A percentile compares a stretch with the other conserved stretches of the same genome.
Evolutionary conservation across 2,797 vertebrate species (phyloP).

Genomic region (Synaphobranchus kaupii): DNA sequence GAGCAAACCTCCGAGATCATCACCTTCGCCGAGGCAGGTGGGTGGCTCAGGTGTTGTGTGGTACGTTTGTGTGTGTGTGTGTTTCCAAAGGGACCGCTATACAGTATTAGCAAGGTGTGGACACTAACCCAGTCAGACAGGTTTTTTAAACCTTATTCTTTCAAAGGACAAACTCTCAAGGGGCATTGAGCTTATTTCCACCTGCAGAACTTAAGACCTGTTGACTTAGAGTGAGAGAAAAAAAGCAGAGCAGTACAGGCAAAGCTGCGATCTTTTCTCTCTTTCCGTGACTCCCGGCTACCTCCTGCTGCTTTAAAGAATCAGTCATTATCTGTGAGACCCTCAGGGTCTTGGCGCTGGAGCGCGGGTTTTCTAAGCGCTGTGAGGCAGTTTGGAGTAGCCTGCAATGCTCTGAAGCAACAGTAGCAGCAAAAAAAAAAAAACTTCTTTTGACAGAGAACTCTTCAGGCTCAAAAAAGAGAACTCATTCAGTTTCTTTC

Average conservation of each 20-base stretch:
- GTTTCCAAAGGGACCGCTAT: not conserved
- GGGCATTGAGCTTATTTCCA: conserved; percentile 52
- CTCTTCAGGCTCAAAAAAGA: conserved; percentile 34
- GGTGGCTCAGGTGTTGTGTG: conserved; percentile 50
- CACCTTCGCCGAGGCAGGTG: conserved; percentile 83
- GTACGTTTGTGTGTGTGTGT: conserved; percentile 12
- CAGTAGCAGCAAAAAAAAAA: conserved; percentile 14
- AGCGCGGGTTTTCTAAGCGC: conserved; percentile 28
- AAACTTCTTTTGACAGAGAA: conserved; percentile 11
- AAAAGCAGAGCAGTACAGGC: conserved; percentile 19
- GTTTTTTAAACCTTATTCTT: conserved; percentile 25
- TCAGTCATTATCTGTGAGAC: conserved; percentile 63
- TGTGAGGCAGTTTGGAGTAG: conserved; percentile 39
- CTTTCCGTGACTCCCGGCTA: conserved; percentile 47
- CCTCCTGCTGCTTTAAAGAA: conserved; percentile 65
- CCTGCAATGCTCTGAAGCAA: conserved; percentile 36
- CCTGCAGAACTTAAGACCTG: conserved; percentile 50
- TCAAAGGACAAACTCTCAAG: conserved; percentile 25
- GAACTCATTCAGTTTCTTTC: conserved; percentile 39
- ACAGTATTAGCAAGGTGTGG: not conserved
- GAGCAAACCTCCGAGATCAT: conserved; percentile 79
- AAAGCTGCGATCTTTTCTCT: conserved; percentile 23
- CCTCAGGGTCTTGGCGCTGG: conserved; percentile 43
- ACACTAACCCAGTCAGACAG: conserved; percentile 29
- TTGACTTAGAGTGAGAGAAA: conserved; percentile 34